A percentile compares a stretch with the other conserved stretches of the same genome.
Conservation (phyloP, 2,113 vertebrate genomes). For the Lamprotornis superbus region DNA sequence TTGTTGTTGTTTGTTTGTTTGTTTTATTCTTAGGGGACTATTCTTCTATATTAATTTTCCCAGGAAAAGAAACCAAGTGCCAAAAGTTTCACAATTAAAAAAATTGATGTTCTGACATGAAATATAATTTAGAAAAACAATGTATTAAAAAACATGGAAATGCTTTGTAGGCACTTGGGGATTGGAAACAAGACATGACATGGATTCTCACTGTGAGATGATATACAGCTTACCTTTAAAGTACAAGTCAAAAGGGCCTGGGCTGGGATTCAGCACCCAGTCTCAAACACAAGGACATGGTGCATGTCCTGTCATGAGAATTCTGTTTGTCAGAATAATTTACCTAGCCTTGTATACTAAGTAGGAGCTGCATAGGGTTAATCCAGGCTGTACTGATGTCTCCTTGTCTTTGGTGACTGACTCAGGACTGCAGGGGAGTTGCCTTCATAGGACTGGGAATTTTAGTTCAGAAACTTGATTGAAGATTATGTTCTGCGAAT, state of each 20-base stretch:
- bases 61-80: background rate
- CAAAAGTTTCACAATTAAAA: background rate
- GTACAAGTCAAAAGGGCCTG: background rate
- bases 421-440: background rate
- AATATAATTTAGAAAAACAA: background rate
- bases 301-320: background rate
- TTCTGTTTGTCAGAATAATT: background rate
- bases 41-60: background rate
- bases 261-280: background rate
- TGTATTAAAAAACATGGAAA: background rate
- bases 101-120: background rate
- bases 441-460: background rate
- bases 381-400: background rate
- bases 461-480: background rate
- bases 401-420: background rate
- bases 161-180: background rate
- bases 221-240: background rate
- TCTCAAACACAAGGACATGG: background rate
- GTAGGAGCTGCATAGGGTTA: background rate
- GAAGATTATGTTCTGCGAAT: background rate
- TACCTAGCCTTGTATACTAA: background rate
- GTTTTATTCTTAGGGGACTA: rapidly evolving
- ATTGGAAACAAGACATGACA: background rate
- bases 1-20: background rate
- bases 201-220: background rate